Percentiles rank a stretch among this genome's conserved stretches.
phyloP scores from a whole-genome alignment of 2,797 vertebrate genomes.

The Balearica regulorum region DNA sequence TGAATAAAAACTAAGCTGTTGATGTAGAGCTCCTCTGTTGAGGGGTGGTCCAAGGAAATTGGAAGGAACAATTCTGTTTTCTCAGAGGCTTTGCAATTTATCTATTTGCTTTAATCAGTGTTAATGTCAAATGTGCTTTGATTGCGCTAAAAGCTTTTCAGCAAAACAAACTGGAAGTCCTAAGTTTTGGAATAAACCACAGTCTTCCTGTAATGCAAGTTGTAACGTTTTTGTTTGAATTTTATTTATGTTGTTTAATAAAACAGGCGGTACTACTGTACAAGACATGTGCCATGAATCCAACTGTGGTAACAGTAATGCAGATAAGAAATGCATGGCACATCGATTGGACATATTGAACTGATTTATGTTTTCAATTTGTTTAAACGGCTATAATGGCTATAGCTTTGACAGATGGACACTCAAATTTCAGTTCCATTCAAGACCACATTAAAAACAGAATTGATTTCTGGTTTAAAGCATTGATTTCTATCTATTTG shows the following conservation, averaged over 20 bases:
- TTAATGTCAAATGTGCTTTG: conserved; percentile 32
- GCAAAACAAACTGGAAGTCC: background rate
- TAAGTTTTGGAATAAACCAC: background rate
- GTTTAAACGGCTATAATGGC: conserved; percentile 53
- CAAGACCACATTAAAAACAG: background rate
- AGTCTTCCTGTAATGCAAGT: background rate
- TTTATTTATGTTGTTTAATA: conserved; percentile 56
- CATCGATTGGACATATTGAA: background rate
- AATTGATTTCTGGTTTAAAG: background rate
- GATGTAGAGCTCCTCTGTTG: conserved; percentile 41
- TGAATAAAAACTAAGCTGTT: conserved; percentile 8
- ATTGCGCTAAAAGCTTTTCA: conserved; percentile 33
- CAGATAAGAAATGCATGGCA: background rate
- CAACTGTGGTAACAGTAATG: background rate
- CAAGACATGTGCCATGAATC: background rate
- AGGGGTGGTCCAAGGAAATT: background rate
- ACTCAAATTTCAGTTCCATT: background rate
- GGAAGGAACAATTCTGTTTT: background rate
- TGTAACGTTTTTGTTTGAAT: background rate
- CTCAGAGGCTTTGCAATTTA: background rate
- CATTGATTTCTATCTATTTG: background rate
- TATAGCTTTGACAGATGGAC: background rate
- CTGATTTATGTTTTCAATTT: conserved; percentile 54
- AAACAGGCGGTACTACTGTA: background rate
- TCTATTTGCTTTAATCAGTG: conserved; percentile 23